Evolutionary conservation across 2,888 invertebrate genomes (phyloP), one percentile per base, ranked within the genome.

Genomic region (Linnaemya vulpina): DNA sequence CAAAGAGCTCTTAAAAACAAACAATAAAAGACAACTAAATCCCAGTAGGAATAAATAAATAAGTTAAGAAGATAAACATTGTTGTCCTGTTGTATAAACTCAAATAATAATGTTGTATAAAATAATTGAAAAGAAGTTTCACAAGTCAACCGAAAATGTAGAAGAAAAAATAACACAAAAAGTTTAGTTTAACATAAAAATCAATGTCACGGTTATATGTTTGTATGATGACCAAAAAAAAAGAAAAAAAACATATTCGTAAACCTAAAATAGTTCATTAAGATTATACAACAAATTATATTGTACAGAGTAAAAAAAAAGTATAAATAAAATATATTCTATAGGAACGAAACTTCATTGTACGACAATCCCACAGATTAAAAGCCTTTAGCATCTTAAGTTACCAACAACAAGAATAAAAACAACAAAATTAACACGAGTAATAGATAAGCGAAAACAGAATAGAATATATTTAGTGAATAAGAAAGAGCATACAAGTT

Each of bases 331-430:
- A 11, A 40, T 17, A 76, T 49, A 77, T 20, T 40, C 68, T 65
- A 83, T 63, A 67, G 60, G 75, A 71, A 67, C 53, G 75, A 71
- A 74, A 76, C 67, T 62, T 83, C 78, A 81, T 83, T 81, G 87
- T 87, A 89, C 89, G 90, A 91, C 90, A 91, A 91, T 91, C 90
- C 90, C 90, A 91, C 90, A 91, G 91, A 90, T 88, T 87, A 89
- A 86, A 87, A 91, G 91, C 91, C 91, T 90, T 91, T 80, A 84
- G 84, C 76, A 51, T 73, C 40, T 73, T 68, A 81, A 55, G 78
- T 51, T 86, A 84, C 55, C 40, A 55, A 78, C 40, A 83, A 73
- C 15, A 67, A 51, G 71, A 53, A 60, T n/a, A 55, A 82, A 35
- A 78, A 20, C 51, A 38, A 38, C 65, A 25, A 30, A n/a, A 58